Evolutionary conservation across 2,888 invertebrate species (phyloP), one percentile per base, ranked within the genome.

Genomic region (Phalera bucephala): DNA sequence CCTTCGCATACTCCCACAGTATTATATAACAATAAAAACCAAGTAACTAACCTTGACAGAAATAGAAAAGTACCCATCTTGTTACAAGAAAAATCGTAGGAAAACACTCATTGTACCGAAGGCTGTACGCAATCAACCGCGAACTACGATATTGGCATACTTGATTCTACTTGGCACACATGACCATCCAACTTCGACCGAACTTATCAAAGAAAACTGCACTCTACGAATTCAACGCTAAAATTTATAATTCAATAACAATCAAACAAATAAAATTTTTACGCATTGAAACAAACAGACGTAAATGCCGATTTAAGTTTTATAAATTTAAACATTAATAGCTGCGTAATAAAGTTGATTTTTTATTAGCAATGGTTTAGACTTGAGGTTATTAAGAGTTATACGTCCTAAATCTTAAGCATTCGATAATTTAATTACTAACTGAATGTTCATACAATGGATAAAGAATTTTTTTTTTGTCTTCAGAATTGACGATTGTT

Each of bases 131-230:
- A 63, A 88, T 89, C 80, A 88, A 64, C 64, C 86, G 72, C 43
- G 66, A 72, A 67, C 62, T 77, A 80, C 86, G 87, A 79, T 89
- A 89, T 88, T 88, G 89, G 88, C 88, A 89, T 77, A 85, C 81
- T 85, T 86, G 82, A 85, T 81, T 80, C 77, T 71, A 70, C 80
- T 76, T 78, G 88, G 83, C 88, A 88, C 54, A 88, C 79, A 81
- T 89, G 80, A 62, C 59, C 84, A 77, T 45, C 68, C 75, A 70
- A 71, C 67, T 78, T 69, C 76, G 65, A 73, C 73, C 62, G 52
- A 42, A 37, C 38, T 20, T 6, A 14, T 32, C 41, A 45, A 42
- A 31, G 44, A 28, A 56, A 41, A 40, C 2, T 20, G 33, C 30
- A 42, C 45, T 35, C 29, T 61, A 55, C 26, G 14, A 2, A 23